phyloP scores from a whole-genome alignment of 2,888 invertebrate species.

The Nomada fabriciana region DNA sequence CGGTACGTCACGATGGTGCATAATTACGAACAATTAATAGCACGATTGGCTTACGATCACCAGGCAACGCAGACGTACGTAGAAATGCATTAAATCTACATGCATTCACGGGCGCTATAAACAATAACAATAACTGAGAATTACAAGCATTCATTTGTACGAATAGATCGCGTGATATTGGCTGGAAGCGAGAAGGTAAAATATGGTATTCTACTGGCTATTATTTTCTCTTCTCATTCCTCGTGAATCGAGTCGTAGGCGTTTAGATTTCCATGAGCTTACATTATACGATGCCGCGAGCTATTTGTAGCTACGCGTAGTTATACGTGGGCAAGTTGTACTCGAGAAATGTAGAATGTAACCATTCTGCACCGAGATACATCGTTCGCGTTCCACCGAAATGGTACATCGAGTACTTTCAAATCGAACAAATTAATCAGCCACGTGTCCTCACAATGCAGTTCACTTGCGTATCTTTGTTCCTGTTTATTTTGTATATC shows the following conservation, averaged over 20 bases:
- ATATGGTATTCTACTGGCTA: slow-evolving; percentile 25
- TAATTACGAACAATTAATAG: slow-evolving; percentile 7
- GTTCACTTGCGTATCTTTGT: not conserved
- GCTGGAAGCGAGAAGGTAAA: slow-evolving; percentile 28
- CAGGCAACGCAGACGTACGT: too few species aligned
- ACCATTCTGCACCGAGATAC: slow-evolving; percentile 22
- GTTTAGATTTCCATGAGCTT: slow-evolving; percentile 61
- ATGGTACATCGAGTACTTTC: slow-evolving; percentile 6
- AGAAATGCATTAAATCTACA: not conserved
- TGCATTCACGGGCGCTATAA: not conserved
- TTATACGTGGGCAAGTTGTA: slow-evolving; percentile 43
- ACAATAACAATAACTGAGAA: slow-evolving; percentile 20
- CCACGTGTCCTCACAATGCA: not conserved
- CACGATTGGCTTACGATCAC: not conserved
- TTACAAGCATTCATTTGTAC: slow-evolving; percentile 17
- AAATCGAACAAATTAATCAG: slow-evolving; percentile 8
- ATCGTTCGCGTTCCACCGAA: slow-evolving; percentile 12
- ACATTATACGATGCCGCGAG: slow-evolving; percentile 47
- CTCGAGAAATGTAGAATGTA: slow-evolving; percentile 49
- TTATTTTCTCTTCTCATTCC: slow-evolving; percentile 50
- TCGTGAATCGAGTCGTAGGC: slow-evolving; percentile 54
- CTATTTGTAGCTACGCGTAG: slow-evolving; percentile 51
- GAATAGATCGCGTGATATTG: not conserved
- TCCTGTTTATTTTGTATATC: too few species aligned
- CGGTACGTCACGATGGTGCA: not conserved